phyloP scores from a whole-genome alignment of 2,113 vertebrate genomes.

The Phyllostomus discolor region DNA sequence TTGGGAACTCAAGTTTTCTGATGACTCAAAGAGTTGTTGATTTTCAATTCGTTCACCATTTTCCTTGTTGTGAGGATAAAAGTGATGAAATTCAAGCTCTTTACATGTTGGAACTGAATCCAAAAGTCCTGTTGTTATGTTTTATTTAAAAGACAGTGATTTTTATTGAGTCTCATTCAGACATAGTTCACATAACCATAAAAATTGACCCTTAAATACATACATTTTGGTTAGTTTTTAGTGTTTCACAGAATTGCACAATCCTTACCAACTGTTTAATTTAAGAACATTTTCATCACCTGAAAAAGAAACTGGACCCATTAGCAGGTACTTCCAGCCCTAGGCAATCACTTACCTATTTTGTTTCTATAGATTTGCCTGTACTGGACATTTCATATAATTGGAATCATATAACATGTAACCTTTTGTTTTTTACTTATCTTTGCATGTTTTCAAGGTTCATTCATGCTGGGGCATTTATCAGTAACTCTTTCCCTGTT shows the following conservation, averaged over 20 bases:
- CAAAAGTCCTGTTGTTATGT: not conserved
- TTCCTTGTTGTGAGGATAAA: not conserved
- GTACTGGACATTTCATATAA: not conserved
- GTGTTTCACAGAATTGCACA: not conserved
- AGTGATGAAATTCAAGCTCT: not conserved
- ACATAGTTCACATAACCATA: not conserved
- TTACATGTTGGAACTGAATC: not conserved
- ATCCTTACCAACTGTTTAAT: not conserved
- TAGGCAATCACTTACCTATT: not conserved
- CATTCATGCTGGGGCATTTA: not conserved
- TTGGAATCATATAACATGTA: not conserved
- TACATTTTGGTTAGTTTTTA: not conserved
- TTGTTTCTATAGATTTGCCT: not conserved
- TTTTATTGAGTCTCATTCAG: not conserved
- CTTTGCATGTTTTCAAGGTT: not conserved
- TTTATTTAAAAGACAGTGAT: not conserved
- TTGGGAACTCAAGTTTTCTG: not conserved
- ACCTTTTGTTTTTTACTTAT: not conserved
- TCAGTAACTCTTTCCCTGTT: not conserved
- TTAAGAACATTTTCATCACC: not conserved
- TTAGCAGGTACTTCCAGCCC: not conserved
- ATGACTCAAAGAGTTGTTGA: not conserved
- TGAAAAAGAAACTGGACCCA: not conserved
- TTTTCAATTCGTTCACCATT: not conserved
- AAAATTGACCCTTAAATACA: not conserved